Evolutionary conservation across 2,797 vertebrate genomes (phyloP), one percentile per base, ranked within the genome.

Genomic region (Monodelphis domestica): DNA sequence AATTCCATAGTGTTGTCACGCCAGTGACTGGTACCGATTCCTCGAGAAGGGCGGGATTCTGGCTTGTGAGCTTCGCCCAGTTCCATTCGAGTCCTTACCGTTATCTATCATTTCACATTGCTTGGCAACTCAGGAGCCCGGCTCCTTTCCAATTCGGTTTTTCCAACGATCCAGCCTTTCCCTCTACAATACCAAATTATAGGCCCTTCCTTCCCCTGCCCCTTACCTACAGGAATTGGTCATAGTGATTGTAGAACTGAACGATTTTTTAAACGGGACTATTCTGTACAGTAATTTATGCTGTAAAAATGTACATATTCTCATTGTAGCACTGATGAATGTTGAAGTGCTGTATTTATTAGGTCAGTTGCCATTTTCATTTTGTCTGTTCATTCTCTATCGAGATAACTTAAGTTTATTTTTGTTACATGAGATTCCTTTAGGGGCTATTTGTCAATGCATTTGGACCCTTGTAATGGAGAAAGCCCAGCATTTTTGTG

Each of bases 231-330:
- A 95, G 91, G 90, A 96, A 94, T 70, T 89, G 56, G 38, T 93
- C n/a, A 90, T 28, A 90, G 28, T 38, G 96, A 90, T 93, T 94
- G 93, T 97, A 94, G 94, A 94, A 89, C 15, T 12, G 88, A 96
- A 94, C 52, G 91, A 93, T 63, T 95, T 96, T 97, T 96, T 92
- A 95, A 97, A 95, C 0, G 0, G 29, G 91, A 98, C 88, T 96
- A 84, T 95, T 96, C 95, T 97, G 96, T 97, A 96, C 87, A 96
- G 95, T 97, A 93, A 97, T 97, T 97, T 98, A 97, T 97, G 97
- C 94, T 98, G 94, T 97, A 98, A 97, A 97, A 95, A 97, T 98
- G 95, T 97, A 96, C 63, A 95, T 96, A 93, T 50, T 45, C 91
- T 97, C 96, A 97, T 6, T 0, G 89, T 97, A 97, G 94, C 96